A percentile compares a stretch with the other conserved stretches of the same genome.
phyloP scores from a whole-genome alignment of 2,888 invertebrate genomes.

The Drosophila parthenogenetica region DNA sequence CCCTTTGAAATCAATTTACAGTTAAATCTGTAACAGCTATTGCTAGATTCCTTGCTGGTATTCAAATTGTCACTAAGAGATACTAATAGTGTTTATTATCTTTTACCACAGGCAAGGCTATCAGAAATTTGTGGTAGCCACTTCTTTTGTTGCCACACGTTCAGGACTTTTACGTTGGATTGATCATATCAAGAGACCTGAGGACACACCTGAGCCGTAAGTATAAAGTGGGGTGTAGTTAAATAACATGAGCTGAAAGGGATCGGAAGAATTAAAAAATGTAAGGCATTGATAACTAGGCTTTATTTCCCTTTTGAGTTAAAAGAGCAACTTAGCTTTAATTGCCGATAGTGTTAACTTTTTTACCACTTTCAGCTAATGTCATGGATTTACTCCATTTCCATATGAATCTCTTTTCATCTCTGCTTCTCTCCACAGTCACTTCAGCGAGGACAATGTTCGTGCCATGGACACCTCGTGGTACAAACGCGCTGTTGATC shows the following conservation, averaged over 20 bases:
- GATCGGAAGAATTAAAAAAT: too few relatives aligned
- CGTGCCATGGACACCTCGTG: constrained; percentile 95
- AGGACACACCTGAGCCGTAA: constrained; percentile 90
- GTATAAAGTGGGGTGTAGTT: constrained; percentile 53
- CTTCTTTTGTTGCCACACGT: constrained; percentile 95
- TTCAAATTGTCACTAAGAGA: neutral
- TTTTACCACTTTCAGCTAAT: neutral
- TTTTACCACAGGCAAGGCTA: constrained; percentile 90
- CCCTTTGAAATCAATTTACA: constrained; percentile 8
- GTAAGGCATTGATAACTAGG: too few relatives aligned
- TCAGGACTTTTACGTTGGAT: constrained; percentile 96
- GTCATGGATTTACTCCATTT: neutral
- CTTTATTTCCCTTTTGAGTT: too few relatives aligned
- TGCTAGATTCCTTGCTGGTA: constrained; percentile 4
- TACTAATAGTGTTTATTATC: constrained; percentile 26
- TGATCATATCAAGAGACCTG: constrained; percentile 88
- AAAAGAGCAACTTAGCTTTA: too few relatives aligned
- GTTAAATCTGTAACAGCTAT: constrained; percentile 12
- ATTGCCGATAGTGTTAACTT: too few relatives aligned
- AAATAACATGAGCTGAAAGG: neutral
- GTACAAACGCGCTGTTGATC: constrained; percentile 96
- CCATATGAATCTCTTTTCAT: neutral
- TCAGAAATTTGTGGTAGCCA: constrained; percentile 93
- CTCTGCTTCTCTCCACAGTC: constrained; percentile 85
- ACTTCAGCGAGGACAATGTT: constrained; percentile 92